phyloP scores from a whole-genome alignment of 2,888 invertebrate genomes.

The Actias luna region DNA sequence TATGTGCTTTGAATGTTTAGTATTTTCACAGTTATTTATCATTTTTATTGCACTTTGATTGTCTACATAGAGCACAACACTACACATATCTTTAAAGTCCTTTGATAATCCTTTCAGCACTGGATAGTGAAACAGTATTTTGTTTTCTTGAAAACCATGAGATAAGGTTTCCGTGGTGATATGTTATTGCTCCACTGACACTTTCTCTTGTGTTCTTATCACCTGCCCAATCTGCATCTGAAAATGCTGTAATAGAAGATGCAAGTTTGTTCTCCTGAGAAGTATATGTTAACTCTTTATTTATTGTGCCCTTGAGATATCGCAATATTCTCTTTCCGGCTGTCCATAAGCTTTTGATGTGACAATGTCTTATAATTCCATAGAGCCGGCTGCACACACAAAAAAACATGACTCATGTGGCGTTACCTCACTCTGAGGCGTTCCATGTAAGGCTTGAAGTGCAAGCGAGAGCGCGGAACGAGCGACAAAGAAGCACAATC shows the following conservation, averaged over 20 bases:
- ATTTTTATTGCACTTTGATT: not conserved
- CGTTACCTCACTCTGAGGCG: no score
- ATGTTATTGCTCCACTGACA: not conserved
- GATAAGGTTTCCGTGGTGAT: not conserved
- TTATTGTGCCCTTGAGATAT: not conserved
- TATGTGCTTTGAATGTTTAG: not conserved
- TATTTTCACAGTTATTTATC: not conserved
- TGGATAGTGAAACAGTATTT: not conserved
- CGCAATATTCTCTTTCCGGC: not conserved
- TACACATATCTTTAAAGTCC: not conserved
- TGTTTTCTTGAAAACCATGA: not conserved
- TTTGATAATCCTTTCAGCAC: not conserved
- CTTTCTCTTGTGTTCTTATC: not conserved
- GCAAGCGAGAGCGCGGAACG: no score
- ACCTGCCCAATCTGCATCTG: no score
- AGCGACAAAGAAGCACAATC: no score
- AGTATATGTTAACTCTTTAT: not conserved
- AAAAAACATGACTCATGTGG: no score
- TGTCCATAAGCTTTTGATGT: not conserved
- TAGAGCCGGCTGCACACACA: no score
- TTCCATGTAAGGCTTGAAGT: no score
- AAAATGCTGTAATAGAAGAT: no score
- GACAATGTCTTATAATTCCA: no score
- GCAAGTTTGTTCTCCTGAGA: not conserved
- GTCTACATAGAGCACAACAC: not conserved